phyloP scores from a whole-genome alignment of 1,140 invertebrate species.

The Aphelenchoides besseyi region DNA sequence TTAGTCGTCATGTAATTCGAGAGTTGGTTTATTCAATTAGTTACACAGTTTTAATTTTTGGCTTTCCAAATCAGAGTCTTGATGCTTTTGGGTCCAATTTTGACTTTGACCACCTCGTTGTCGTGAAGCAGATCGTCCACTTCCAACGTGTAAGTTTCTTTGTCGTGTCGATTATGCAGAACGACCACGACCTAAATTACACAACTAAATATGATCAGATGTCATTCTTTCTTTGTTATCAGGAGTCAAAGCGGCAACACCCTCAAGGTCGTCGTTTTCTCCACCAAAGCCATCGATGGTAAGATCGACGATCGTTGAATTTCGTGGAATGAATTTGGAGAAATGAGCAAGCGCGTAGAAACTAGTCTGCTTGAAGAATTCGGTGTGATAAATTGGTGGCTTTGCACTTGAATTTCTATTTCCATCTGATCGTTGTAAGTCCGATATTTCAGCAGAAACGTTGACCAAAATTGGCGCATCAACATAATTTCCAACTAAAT shows the following conservation, averaged over 20 bases:
- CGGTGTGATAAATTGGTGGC: no score
- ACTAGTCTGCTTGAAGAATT: conserved; percentile 85
- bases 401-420: no score
- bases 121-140: background rate
- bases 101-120: background rate
- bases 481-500: conserved; percentile 74
- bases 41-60: background rate
- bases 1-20: no score
- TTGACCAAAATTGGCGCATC: conserved; percentile 77
- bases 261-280: background rate
- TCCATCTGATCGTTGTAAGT: no score
- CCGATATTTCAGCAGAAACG: no score
- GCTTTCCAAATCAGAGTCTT: conserved; percentile 5
- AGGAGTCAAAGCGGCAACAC: conserved; percentile 6
- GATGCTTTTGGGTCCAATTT: background rate
- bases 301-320: conserved; percentile 21
- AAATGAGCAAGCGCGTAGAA: conserved; percentile 79
- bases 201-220: no score
- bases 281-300: background rate
- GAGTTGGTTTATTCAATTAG: no score
- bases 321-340: conserved; percentile 36
- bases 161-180: background rate
- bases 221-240: no score
- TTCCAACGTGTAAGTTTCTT: background rate
- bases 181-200: background rate